These are phyloP conservation scores for Baccha elongata DNA, from an alignment of 2,888 invertebrate genomes.

Conservation along the genomic window DNA sequence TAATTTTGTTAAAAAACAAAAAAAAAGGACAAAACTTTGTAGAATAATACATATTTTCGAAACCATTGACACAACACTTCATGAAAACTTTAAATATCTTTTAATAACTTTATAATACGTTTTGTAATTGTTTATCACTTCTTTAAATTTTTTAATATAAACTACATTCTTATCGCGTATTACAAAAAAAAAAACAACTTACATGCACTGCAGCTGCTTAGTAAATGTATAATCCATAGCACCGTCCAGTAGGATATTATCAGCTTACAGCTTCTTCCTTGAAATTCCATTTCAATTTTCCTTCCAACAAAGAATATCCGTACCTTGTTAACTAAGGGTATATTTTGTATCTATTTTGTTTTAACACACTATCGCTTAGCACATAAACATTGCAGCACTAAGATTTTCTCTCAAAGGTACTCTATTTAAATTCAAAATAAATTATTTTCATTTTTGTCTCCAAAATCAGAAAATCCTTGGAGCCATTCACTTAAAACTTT, in stretches of 20 bases:
- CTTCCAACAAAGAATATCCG: neutral
- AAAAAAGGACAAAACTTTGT: too few relatives aligned
- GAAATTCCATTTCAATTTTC: slow-evolving; percentile 40
- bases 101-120: too few relatives aligned
- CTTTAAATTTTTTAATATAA: too few relatives aligned
- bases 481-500: slow-evolving; percentile 20
- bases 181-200: slow-evolving; percentile 16
- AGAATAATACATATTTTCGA: too few relatives aligned
- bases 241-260: slow-evolving; percentile 18
- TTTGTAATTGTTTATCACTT: too few relatives aligned
- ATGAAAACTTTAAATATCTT: too few relatives aligned
- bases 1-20: too few relatives aligned
- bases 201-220: slow-evolving; percentile 49
- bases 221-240: slow-evolving; percentile 39
- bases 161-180: neutral
- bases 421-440: slow-evolving; percentile 67
- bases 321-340: neutral
- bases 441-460: slow-evolving; percentile 61
- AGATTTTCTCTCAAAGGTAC: slow-evolving; percentile 13
- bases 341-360: neutral
- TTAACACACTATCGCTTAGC: slow-evolving; percentile 41
- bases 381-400: slow-evolving; percentile 15
- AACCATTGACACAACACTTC: too few relatives aligned
- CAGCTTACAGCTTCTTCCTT: neutral
- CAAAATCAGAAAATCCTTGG: slow-evolving; percentile 9